Base-by-base conservation (phyloP, 2,888 invertebrate species). In the Flexamia atlantica region DNA sequence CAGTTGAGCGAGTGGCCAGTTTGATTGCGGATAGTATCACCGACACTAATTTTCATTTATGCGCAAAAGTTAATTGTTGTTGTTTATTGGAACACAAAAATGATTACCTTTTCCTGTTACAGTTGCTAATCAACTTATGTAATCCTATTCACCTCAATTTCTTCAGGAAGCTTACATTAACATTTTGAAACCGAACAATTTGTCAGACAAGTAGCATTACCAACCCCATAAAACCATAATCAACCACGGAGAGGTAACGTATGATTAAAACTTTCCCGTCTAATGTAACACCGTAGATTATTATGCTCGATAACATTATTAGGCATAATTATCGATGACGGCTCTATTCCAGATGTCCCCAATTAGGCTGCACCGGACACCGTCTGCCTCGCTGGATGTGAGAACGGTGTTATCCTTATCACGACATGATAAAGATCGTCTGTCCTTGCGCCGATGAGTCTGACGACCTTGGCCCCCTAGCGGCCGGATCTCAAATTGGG, bases 241-340 rank as follows among this genome's bases (percentile, higher is more conserved):
- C 36, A 36, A 7, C 36, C 4, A 36, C 36, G 4, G 9, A 9
- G 36, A 57, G 12, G 23, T 20, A 64, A 64, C 28, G 4, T 30
- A 64, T 64, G 25, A 64, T 64, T 64, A 60, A 60, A 60, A 64
- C 64, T 64, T 64, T 64, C 64, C 30, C 17, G 7, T 28, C 25
- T 30, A 64, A 28, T 64, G 30, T 57, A 57, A 12, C 14, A 46
- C 46, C 14, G 46, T 46, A 46, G 46, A 46, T 57, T 23, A 57
- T 57, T 57, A 57, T 5, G 57, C 23, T 57, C 57, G 14, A 28
- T 64, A 64, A 10, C 17, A 30, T 64, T 30, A 64, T 30, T 10
- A 12, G 25, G 12, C 14, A 2, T 30, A 64, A 64, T 64, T 64
- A 64, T 64, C 30, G 64, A 53, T 53, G 5, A 53, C 4, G 53